Percentiles rank a stretch among this genome's conserved stretches.
These are phyloP conservation scores for Metopolophium dirhodum DNA, from an alignment of 1,140 invertebrate genomes.

Conservation along the genomic window DNA sequence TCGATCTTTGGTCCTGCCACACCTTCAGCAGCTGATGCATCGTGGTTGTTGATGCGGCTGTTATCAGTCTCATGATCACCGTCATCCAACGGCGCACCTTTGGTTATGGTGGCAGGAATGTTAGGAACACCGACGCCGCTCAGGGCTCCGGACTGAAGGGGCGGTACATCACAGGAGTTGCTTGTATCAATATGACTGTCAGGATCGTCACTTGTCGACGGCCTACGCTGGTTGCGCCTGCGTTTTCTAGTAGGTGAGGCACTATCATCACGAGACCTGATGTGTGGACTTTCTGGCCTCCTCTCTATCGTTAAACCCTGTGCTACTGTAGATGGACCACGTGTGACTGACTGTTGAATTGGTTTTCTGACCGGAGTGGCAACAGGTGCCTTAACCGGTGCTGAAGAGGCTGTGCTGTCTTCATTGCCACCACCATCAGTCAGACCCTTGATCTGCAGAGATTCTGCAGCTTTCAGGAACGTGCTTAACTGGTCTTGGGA, in stretches of 20 bases:
- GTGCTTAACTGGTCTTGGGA: conserved; percentile 88
- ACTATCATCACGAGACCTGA: conserved; percentile 60
- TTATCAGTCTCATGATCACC: conserved; percentile 57
- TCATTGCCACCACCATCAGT: conserved; percentile 72
- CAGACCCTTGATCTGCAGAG: conserved; percentile 88
- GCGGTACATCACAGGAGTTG: conserved; percentile 61
- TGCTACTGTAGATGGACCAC: conserved; percentile 57
- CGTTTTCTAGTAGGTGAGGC: conserved; percentile 61
- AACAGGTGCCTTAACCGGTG: conserved; percentile 55
- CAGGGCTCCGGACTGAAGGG: conserved; percentile 59
- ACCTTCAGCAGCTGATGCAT: conserved; percentile 53
- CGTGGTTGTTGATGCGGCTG: conserved; percentile 57
- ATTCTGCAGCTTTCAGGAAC: conserved; percentile 88
- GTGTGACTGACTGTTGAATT: conserved; percentile 53
- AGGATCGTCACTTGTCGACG: conserved; percentile 60
- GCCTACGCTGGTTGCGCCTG: conserved; percentile 60
- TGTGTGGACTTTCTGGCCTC: conserved; percentile 58
- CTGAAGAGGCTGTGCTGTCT: conserved; percentile 37
- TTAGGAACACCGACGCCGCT: conserved; percentile 60
- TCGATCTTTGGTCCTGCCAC: conserved; percentile 60
- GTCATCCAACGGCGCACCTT: conserved; percentile 57
- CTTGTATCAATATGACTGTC: conserved; percentile 60
- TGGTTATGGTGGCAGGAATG: conserved; percentile 60
- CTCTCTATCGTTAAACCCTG: conserved; percentile 57
- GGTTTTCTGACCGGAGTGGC: conserved; percentile 43